Evolutionary conservation across 1,140 invertebrate species (phyloP), one percentile per base, ranked within the genome.

Genomic region (Babylonia areolata): DNA sequence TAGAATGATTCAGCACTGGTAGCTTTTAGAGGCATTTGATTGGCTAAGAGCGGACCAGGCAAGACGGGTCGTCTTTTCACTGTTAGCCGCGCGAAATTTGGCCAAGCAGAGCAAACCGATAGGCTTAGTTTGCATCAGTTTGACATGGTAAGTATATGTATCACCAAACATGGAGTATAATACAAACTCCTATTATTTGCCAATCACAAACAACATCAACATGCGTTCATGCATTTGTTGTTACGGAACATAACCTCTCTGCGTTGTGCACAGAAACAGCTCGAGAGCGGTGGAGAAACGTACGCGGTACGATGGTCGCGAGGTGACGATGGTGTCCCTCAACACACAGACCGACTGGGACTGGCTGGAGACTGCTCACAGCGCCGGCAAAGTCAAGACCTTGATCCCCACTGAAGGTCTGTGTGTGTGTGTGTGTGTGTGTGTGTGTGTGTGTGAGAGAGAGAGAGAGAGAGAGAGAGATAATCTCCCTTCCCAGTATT

Each of bases 271-370:
- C 73, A 88, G 85, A 40, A 33, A 51, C 3, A 71, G 46, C 75
- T 51, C 82, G 35, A 42, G 79, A 64, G 79, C 37, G 6, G 69
- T 82, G 71, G 77, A 85, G 17, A 90, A 88, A 84, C 83, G 87
- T 28, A 78, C 54, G 83, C 89, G 87, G 23, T 91, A 88, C 73
- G 91, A 92, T 89, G 90, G 91, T 0, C 87, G 88, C 54, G 91
- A 92, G 58, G 85, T 91, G 23, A 88, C 83, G 20, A 85, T 92
- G 73, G 89, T 91, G 15, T 90, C 91, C n/a, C 78, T 91, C 35
- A 89, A 92, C 40, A 92, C 91, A 51, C 92, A 93, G 88, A 93
- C 92, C 64, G 92, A 93, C 79, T 93, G 92, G 92, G 90, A 92
- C 37, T 93, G 92, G 92, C 51, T 92, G 51, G 87, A 93, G 46